Conservation (phyloP, 2,113 vertebrate species). For the Galbula dea region DNA sequence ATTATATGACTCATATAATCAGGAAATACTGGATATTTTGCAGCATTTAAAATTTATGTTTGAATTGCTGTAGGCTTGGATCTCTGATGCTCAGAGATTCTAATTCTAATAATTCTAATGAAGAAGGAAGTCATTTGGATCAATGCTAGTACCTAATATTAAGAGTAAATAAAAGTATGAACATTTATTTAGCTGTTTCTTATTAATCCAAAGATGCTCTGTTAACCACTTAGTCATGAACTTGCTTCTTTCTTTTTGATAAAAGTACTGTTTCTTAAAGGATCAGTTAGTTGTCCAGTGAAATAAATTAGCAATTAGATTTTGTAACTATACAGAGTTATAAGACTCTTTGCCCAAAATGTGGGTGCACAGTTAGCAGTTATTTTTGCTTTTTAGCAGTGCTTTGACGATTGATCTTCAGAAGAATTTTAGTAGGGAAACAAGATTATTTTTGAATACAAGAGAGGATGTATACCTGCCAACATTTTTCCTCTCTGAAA, state of each 20-base stretch:
- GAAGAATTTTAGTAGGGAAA: background rate
- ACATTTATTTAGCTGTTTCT: background rate
- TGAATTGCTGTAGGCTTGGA: background rate
- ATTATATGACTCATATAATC: background rate
- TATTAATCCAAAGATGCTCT: background rate
- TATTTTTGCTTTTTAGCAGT: background rate
- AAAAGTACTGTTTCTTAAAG: background rate
- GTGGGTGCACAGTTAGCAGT: background rate
- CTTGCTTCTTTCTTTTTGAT: background rate
- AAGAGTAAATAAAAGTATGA: background rate
- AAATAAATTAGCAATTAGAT: background rate
- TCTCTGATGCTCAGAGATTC: background rate
- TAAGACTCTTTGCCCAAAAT: background rate
- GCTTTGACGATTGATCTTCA: background rate
- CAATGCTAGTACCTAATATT: background rate
- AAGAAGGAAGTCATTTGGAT: background rate
- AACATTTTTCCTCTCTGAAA: background rate
- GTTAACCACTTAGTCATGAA: background rate
- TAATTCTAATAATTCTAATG: slow-evolving; percentile 13
- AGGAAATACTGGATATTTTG: background rate
- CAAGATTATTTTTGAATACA: background rate
- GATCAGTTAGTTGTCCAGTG: background rate
- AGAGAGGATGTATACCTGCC: background rate
- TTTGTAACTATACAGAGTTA: background rate
- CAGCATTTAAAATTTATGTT: slow-evolving; percentile 28